Evolutionary conservation across 1,140 invertebrate species (phyloP), one percentile per base, ranked within the genome.

Genomic region (Brachionus angularis): DNA sequence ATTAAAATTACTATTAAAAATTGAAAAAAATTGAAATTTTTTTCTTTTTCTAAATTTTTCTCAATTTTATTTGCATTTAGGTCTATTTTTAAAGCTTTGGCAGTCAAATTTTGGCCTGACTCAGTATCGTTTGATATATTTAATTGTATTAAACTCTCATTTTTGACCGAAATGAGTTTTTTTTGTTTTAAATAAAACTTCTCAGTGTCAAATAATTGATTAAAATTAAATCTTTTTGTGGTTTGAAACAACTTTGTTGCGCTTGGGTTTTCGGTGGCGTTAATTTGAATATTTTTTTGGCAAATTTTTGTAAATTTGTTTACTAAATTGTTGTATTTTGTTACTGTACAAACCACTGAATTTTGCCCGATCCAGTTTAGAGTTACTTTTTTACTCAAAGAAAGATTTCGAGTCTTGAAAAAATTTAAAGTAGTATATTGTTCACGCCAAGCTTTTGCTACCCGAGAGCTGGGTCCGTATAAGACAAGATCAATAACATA

Each of bases 281-380:
- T 67, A 21, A 67, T 46, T 18, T 67, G 29, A 23, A 67, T 46
- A 34, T 67, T 46, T 47, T 31, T 46, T 5, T 50, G 42, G 62
- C 62, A 67, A 1, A 67, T 50, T 29, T 67, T 67, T 12, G 42
- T 67, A 34, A 67, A 67, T 50, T 67, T 50, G 25, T 67, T 67
- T 1, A 33, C 47, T 23, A 33, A 21, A 50, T 50, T 67, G 14
- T 67, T 67, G 42, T 67, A 67, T 31, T 67, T 67, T 16, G 31
- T 67, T n/a, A 67, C 62, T 27, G 47, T 33, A 29, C 62, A 67
- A 7, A 67, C 47, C n/a, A 67, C 16, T 8, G 18, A 31, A 36
- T 67, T 67, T 5, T 25, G 2, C 5, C 62, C 62, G 5, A 67
- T 46, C 23, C 39, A 67, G 23, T 50, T 46, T 7, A 67, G 18